Evolutionary conservation across 2,797 vertebrate species (phyloP).

Genomic region (Mareca penelope): DNA sequence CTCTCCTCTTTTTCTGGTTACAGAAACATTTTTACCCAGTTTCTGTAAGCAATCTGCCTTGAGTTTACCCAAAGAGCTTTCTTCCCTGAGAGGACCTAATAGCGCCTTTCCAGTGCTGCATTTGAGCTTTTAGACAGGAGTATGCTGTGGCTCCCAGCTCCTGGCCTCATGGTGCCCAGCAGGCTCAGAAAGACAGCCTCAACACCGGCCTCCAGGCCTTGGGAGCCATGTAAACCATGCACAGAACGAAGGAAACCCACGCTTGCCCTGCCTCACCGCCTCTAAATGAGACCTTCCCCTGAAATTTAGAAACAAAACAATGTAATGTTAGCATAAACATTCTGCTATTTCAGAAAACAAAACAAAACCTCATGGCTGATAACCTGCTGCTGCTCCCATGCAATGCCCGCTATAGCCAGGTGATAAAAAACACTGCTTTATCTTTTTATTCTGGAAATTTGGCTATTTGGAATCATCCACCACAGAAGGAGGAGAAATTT

Average conservation of each 20-base stretch:
- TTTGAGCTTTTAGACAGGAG: background rate
- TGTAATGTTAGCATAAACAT: background rate
- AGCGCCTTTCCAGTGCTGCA: background rate
- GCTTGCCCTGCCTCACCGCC: background rate
- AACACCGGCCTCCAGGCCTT: background rate
- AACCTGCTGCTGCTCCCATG: background rate
- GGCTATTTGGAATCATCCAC: background rate
- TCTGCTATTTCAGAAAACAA: background rate
- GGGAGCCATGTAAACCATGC: background rate
- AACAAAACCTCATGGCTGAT: background rate
- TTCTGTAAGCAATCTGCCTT: background rate
- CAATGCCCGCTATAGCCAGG: background rate
- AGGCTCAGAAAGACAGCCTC: background rate
- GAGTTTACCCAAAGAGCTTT: background rate
- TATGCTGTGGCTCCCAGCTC: background rate
- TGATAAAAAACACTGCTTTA: background rate
- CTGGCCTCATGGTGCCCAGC: background rate
- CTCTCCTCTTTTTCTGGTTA: background rate
- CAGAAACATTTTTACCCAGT: background rate
- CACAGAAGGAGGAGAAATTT: background rate
- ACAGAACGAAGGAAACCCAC: background rate
- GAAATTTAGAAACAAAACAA: background rate
- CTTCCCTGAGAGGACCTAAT: too few relatives aligned
- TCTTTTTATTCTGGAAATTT: background rate
- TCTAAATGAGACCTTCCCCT: background rate